phyloP scores from a whole-genome alignment of 30 jellyfish, hydroid and myxozoan genomes.

The Sanderia malayensis region DNA sequence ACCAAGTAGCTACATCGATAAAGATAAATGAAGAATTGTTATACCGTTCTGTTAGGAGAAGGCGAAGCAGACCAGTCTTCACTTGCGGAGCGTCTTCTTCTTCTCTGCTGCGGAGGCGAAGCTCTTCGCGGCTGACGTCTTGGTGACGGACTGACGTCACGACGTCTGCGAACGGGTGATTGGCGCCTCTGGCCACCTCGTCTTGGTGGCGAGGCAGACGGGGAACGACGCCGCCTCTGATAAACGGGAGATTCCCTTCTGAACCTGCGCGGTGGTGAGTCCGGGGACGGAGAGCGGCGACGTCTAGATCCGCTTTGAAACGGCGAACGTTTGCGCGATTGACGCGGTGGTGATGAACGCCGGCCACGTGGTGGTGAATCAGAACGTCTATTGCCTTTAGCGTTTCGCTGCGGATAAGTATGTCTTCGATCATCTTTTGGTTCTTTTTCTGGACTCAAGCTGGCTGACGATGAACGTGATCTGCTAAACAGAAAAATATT shows the following conservation, averaged over 20 bases:
- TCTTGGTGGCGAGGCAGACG: constrained; percentile 65
- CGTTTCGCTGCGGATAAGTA: not conserved
- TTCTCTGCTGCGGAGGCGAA: constrained; percentile 21
- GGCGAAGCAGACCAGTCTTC: constrained; percentile 68
- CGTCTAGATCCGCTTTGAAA: constrained; percentile 17
- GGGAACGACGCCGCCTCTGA: constrained; percentile 53
- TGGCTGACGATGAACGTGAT: constrained; percentile 3
- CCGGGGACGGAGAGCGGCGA: constrained; percentile 44
- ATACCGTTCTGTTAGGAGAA: constrained; percentile 37
- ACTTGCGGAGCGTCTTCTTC: constrained; percentile 60
- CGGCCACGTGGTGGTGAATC: constrained; percentile 51
- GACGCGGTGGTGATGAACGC: constrained; percentile 58
- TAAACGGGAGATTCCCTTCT: constrained; percentile 60
- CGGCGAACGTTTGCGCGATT: constrained; percentile 57
- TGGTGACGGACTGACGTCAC: constrained; percentile 63
- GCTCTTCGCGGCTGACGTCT: constrained; percentile 53
- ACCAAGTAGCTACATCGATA: too few species aligned
- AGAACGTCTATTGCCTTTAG: constrained; percentile 9
- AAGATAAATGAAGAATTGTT: not conserved
- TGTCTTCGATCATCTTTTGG: not conserved
- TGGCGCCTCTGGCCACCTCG: constrained; percentile 13
- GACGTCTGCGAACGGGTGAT: constrained; percentile 55
- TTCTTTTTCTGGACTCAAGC: not conserved
- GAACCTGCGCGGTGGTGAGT: constrained; percentile 70
- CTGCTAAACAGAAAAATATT: not conserved